These are phyloP conservation scores for Xestia c-nigrum DNA, from an alignment of 2,888 invertebrate genomes.

Conservation along the genomic window DNA sequence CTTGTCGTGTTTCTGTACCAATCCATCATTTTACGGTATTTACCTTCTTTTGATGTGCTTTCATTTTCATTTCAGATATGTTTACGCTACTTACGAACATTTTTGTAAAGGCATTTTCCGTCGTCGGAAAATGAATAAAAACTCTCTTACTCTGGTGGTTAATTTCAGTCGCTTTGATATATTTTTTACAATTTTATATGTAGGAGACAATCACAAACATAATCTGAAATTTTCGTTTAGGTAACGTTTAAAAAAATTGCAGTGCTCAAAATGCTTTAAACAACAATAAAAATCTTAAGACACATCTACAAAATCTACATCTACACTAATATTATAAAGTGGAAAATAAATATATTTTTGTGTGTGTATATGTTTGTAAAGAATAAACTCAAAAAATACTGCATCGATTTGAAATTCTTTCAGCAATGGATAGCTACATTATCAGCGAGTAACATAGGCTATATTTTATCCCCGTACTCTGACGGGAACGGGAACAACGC, in stretches of 20 bases:
- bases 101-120: constrained; percentile 1
- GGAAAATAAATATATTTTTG: too few species aligned
- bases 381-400: too few species aligned
- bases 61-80: constrained; percentile 38
- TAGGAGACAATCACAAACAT: background rate
- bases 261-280: background rate
- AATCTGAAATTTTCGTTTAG: background rate
- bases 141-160: background rate
- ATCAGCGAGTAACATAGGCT: too few species aligned
- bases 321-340: too few species aligned
- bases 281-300: background rate
- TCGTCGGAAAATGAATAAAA: constrained; percentile 1
- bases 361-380: too few species aligned
- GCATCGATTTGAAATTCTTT: too few species aligned
- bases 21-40: constrained; percentile 53
- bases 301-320: background rate
- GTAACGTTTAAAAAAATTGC: background rate
- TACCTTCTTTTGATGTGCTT: constrained; percentile 48
- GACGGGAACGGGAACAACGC: too few species aligned
- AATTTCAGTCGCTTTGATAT: background rate
- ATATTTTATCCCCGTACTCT: too few species aligned
- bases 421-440: too few species aligned
- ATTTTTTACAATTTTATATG: background rate
- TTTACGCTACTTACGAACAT: constrained; percentile 18
- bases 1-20: constrained; percentile 39